Evolutionary conservation across 2,888 invertebrate species (phyloP).

Genomic region (Oscheius sp.): DNA sequence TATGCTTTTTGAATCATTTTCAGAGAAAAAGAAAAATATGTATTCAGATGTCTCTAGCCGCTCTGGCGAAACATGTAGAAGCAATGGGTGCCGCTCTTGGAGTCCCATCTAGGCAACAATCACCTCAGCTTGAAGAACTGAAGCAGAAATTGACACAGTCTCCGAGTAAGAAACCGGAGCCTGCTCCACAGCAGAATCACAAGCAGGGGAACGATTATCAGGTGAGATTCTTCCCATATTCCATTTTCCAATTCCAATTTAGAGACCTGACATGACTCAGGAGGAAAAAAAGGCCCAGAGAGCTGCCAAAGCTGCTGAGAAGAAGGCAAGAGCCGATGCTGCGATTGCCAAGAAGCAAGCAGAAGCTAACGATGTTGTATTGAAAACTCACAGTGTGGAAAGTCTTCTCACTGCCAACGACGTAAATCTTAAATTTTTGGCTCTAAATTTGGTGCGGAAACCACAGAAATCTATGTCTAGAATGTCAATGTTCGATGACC

Average conservation of each 20-base stretch:
- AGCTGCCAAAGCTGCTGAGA: constrained; percentile 55
- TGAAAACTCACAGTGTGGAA: too few relatives aligned
- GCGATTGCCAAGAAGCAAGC: constrained; percentile 40
- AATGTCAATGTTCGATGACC: too few relatives aligned
- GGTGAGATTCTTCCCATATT: background rate
- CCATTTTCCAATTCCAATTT: background rate
- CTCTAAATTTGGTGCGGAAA: too few relatives aligned
- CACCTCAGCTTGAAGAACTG: background rate
- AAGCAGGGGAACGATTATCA: background rate
- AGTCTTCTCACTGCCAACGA: background rate
- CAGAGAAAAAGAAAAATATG: background rate
- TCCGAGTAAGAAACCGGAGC: background rate
- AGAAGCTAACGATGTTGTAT: constrained; percentile 13
- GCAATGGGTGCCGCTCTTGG: constrained; percentile 45
- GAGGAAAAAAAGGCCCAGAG: constrained; percentile 54
- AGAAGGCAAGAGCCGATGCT: constrained; percentile 51
- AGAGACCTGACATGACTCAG: constrained; percentile 45
- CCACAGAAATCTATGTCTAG: too few relatives aligned
- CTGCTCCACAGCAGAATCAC: background rate
- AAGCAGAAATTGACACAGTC: background rate
- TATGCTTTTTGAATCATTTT: background rate
- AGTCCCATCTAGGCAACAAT: constrained; percentile 17
- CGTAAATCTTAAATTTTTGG: too few relatives aligned
- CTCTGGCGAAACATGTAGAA: constrained; percentile 43
- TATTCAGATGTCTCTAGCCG: constrained; percentile 46